These are phyloP conservation scores for Leptoteleia sp. DNA, from an alignment of 1,140 invertebrate species.

Conservation along the genomic window DNA sequence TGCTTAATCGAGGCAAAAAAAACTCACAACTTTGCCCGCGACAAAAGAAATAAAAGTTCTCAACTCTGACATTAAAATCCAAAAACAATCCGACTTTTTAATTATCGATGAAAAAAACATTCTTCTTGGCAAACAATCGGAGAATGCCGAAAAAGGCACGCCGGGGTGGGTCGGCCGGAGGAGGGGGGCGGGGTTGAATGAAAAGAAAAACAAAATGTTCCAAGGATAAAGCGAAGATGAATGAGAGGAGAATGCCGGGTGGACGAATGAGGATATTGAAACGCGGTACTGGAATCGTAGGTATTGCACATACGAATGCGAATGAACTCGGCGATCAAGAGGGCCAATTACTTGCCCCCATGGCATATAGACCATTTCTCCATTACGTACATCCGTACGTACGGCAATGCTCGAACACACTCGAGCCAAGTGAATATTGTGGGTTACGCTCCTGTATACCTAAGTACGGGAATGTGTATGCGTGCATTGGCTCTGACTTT, in stretches of 20 bases:
- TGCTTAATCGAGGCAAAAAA: no score
- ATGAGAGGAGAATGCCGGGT: slow-evolving; percentile 40
- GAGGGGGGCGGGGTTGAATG: background rate
- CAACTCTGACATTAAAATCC: no score
- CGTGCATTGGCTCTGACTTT: slow-evolving; percentile 63
- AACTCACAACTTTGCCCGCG: no score
- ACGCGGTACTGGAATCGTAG: slow-evolving; percentile 66
- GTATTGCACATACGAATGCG: slow-evolving; percentile 61
- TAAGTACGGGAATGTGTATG: slow-evolving; percentile 66
- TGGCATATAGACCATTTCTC: slow-evolving; percentile 71
- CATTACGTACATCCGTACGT: slow-evolving; percentile 69
- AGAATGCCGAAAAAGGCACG: slow-evolving; percentile 11
- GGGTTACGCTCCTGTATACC: slow-evolving; percentile 53
- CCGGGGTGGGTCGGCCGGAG: no score
- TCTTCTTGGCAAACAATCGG: slow-evolving; percentile 27
- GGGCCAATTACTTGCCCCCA: slow-evolving; percentile 76
- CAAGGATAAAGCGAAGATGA: slow-evolving; percentile 59
- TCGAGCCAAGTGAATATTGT: slow-evolving; percentile 65
- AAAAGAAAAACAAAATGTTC: slow-evolving; percentile 42
- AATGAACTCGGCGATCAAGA: slow-evolving; percentile 76
- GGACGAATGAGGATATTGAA: slow-evolving; percentile 70
- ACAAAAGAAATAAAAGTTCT: no score
- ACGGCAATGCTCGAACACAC: slow-evolving; percentile 71
- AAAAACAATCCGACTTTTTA: slow-evolving; percentile 21
- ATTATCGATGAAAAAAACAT: slow-evolving; percentile 39